A percentile compares a stretch with the other conserved stretches of the same genome.
phyloP scores from a whole-genome alignment of 2,888 invertebrate species.

The Caenorhabditis plicata region DNA sequence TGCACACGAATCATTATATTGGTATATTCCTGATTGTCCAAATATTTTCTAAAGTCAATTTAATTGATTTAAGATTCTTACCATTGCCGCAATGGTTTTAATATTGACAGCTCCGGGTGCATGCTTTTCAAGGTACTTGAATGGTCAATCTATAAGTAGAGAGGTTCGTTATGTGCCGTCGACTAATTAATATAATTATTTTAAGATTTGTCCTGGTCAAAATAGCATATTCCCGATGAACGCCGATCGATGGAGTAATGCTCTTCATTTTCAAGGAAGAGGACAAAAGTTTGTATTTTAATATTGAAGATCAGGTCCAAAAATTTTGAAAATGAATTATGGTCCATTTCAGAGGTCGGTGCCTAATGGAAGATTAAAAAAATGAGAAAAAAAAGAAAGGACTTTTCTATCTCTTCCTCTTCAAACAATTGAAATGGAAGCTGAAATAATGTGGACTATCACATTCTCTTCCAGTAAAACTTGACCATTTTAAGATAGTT shows the following conservation, averaged over 20 bases:
- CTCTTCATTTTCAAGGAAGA: conserved; percentile 62
- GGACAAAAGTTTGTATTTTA: conserved; percentile 66
- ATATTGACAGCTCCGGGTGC: conserved; percentile 65
- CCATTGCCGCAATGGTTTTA: conserved; percentile 60
- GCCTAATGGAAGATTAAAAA: too few relatives aligned
- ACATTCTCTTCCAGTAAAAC: too few relatives aligned
- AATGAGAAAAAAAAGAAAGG: too few relatives aligned
- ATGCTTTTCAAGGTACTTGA: conserved; percentile 59
- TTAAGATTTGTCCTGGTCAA: conserved; percentile 59
- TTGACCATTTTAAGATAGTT: too few relatives aligned
- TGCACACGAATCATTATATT: conserved; percentile 58
- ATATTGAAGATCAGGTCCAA: background rate
- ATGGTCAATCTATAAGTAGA: conserved; percentile 48
- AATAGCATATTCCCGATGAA: conserved; percentile 66
- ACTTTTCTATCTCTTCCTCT: too few relatives aligned
- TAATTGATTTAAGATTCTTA: conserved; percentile 44
- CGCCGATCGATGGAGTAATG: conserved; percentile 64
- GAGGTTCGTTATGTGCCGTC: conserved; percentile 9
- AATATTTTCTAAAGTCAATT: background rate
- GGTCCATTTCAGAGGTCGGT: too few relatives aligned
- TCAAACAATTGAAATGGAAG: too few relatives aligned
- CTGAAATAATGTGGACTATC: too few relatives aligned
- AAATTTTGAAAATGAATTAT: too few relatives aligned
- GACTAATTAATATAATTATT: background rate
- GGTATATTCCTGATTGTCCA: conserved; percentile 43